Evolutionary conservation across 2,113 vertebrate genomes (phyloP), one percentile per base, ranked within the genome.

Genomic region (Ictalurus furcatus): DNA sequence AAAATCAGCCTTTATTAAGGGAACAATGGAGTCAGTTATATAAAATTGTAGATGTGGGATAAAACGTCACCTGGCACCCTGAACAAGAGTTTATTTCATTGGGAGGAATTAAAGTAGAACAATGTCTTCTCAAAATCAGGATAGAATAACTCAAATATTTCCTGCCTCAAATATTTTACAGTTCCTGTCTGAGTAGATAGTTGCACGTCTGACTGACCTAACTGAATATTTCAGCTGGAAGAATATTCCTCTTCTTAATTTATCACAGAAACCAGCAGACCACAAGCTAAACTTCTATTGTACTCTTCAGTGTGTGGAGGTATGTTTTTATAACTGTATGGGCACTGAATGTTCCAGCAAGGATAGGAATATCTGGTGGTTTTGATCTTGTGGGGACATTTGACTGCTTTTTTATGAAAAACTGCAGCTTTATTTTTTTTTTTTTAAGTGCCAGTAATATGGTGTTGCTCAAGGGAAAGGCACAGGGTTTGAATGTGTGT

Each of bases 201-300:
- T 61, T 61, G 25, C 6, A 5, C 6, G 19, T 61, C 14, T 34
- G 30, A 71, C 67, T 71, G 30, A 71, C n/a, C 1, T 16, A 71
- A 71, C 30, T 17, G 30, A 71, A 71, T 71, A 71, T 65, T 83
- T 61, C 23, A 65, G 37, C 74, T 80, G 71, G 6, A 85, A 87
- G 6, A 48, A 54, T 6, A 67, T 85, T 40, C 52, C 48, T n/a
- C 88, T 88, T 89, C 14, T 88, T 79, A 85, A 52, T 80, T 93
- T 87, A 85, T 90, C 92, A 88, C 16, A n/a, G 19, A 86, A 89
- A 90, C 89, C 40, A 85, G 54, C 28, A 88, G 86, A 63, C 86
- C 67, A 88, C 85, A 91, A 88, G 69, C 69, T 90, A 90, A 86
- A 61, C 48, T 69, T 91, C 56, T 37, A 63, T 91, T 88, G 85